Evolutionary conservation across 2,113 vertebrate genomes (phyloP).

Genomic region (Equus quagga): DNA sequence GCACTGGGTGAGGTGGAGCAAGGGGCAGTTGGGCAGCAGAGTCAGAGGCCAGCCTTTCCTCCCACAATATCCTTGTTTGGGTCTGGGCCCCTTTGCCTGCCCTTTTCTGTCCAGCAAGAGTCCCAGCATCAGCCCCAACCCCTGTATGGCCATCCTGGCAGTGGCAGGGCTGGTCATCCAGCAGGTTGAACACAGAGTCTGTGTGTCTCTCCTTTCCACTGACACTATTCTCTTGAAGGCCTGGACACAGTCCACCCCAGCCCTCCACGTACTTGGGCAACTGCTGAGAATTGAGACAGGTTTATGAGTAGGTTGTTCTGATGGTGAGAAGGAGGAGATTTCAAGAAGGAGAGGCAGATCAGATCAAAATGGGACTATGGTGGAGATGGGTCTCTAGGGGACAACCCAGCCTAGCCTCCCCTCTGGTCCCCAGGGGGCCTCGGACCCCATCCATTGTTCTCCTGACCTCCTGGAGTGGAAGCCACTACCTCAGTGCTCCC

Average conservation of each 20-base stretch:
- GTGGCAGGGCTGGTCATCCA: no score
- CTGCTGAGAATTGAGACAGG: no score
- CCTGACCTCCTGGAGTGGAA: neutral
- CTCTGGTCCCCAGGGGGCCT: neutral
- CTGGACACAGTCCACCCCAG: neutral
- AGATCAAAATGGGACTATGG: neutral
- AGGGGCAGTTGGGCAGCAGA: neutral
- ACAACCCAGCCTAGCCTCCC: neutral
- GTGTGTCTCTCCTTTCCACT: neutral
- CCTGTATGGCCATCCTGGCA: neutral
- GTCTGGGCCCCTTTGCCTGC: neutral
- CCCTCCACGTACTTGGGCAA: no score
- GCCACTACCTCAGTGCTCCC: neutral
- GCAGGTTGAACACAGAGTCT: neutral
- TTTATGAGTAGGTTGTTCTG: no score
- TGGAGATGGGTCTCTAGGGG: neutral
- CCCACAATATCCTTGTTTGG: neutral
- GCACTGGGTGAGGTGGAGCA: constrained; percentile 85
- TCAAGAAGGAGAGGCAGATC: neutral
- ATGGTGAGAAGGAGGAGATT: neutral
- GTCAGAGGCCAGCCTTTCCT: neutral
- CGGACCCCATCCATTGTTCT: no score
- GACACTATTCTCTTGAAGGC: neutral
- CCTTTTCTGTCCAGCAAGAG: no score
- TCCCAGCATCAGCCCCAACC: accelerated